Percentiles rank a stretch among this genome's conserved stretches.
These are phyloP conservation scores for Heliothis virescens DNA, from an alignment of 1,140 invertebrate genomes.

Conservation along the genomic window DNA sequence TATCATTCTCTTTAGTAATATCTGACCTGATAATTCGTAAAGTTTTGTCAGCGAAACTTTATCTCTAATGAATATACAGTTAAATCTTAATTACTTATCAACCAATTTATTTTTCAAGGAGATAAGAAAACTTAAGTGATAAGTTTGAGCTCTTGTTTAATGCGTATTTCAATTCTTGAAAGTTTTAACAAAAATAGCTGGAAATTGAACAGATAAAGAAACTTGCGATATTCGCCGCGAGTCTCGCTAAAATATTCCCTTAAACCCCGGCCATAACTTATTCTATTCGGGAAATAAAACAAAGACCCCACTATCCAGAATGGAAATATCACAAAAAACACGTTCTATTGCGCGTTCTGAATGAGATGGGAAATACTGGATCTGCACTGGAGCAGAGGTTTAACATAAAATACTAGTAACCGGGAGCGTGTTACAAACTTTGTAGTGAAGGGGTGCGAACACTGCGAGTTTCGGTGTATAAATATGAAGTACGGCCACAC, in stretches of 20 bases:
- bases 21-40: neutral
- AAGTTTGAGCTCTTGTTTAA: constrained; percentile 25
- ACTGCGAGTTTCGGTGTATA: constrained; percentile 3
- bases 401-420: constrained; percentile 42
- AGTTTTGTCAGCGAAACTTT: no score
- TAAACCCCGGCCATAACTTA: constrained; percentile 45
- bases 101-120: constrained; percentile 36
- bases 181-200: constrained; percentile 45
- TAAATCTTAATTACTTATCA: constrained; percentile 20
- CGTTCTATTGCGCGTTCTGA: constrained; percentile 48
- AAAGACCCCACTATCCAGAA: constrained; percentile 48
- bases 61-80: neutral
- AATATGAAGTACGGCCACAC: constrained; percentile 5
- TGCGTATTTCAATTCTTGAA: constrained; percentile 34
- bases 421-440: constrained; percentile 1
- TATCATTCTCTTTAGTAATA: neutral
- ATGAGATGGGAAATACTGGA: constrained; percentile 37
- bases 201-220: constrained; percentile 40
- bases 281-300: constrained; percentile 52
- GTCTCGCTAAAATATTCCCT: constrained; percentile 47
- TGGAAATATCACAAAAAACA: constrained; percentile 53
- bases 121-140: constrained; percentile 36
- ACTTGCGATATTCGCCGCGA: constrained; percentile 41
- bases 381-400: constrained; percentile 31
- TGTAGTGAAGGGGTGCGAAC: neutral